Base-by-base conservation (phyloP, 2,888 invertebrate species). In the Cyaniris semiargus region DNA sequence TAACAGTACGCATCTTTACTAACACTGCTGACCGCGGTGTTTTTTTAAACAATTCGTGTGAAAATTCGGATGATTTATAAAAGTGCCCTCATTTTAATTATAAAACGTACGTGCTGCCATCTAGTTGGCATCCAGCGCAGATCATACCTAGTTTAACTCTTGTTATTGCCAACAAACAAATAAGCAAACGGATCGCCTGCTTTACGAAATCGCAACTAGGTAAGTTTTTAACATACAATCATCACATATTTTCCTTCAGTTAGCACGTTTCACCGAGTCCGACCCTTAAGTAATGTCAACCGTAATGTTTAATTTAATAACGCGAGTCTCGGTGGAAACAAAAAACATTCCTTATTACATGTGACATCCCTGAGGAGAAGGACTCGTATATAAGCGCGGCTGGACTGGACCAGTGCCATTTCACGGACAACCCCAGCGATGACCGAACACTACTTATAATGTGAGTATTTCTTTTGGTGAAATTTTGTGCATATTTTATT, bases 251-350 rank as follows among this genome's bases (percentile, higher is more conserved):
- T 7, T 23, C 13, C 23, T 23, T 8, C 27, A 66, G 23, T 66
- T 27, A 66, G 66, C 15, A 66, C 66, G 66, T 5, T 66, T 18
- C 23, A 1, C 21, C 76, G 81, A 79, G 78, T 78, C 85, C 83
- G 76, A 81, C 84, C 88, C 86, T 88, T 88, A 87, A 82, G 83
- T 83, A 74, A 85, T 85, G 88, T 89, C 90, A 85, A 85, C 84
- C 83, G 83, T 83, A 87, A 86, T 91, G 90, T 91, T 92, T 93
- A 93, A 94, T 93, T 91, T 91, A 92, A 94, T 93, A 94, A 92
- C 90, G 87, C 78, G 75, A 76, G 80, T 84, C 84, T 85, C 89
- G 71, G 77, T 78, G 81, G 82, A 81, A 86, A 84, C 84, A 86
- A 88, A 86, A 89, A 88, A 85, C 83, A 83, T 89, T 88, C 85